Evolutionary conservation across 2,888 invertebrate species (phyloP), one percentile per base, ranked within the genome.

Genomic region (Caenorhabditis sulstoni): DNA sequence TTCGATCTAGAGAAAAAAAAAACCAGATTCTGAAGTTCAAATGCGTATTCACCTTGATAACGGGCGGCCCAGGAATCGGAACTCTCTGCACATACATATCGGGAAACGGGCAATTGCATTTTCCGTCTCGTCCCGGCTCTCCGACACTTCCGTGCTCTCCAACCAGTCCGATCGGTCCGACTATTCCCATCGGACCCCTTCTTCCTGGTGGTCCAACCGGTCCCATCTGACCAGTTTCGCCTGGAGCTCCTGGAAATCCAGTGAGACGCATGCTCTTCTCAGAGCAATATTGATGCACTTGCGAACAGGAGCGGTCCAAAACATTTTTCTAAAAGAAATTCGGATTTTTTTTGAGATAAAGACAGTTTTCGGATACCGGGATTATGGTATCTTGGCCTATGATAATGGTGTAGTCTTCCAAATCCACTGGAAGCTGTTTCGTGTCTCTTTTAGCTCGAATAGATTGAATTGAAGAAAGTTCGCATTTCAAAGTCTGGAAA

Each of bases 321-420:
- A 88, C 87, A 20, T 83, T 79, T 77, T 82, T 86, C 87, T 87
- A 53, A 11, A 81, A 62, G 1, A n/a, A 58, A n/a, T 3, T 11
- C 12, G 9, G 9, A 12, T 23, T 41, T 58, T 58, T 16, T 23
- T 59, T 39, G 64, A 47, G 58, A 52, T 47, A 45, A 9, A 18
- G 16, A 47, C 20, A 14, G 1, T 23, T 3, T 52, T 7, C 3
- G 23, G 41, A 23, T 35, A 87, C 88, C 52, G 89, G 89, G 58
- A 89, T 89, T 22, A 89, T 89, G 0, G 89, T 89, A 47, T 89
- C 87, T 39, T 89, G 84, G 4, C 89, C 89, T 20, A 89, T 81
- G 37, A 89, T 83, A 3, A 89, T 83, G 1, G 89, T 87, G 75
- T 86, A 89, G 55, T 89, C 85, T 50, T 85, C 85, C 23, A 88